Evolutionary conservation across 2,113 vertebrate species (phyloP), one percentile per base, ranked within the genome.

Genomic region (Paratilapia polleni): DNA sequence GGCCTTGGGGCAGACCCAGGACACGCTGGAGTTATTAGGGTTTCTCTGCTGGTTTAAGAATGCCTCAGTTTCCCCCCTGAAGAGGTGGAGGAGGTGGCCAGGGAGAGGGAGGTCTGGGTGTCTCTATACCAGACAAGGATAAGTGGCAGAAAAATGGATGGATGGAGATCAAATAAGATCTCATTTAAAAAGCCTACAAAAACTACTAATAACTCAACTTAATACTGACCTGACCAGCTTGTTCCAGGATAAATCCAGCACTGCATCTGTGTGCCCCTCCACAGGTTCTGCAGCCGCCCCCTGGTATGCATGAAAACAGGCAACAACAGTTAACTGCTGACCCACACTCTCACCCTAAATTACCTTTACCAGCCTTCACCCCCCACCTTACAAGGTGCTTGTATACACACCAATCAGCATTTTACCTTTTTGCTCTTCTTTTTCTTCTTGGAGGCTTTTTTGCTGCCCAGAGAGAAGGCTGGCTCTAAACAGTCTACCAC

Each of bases 181-280:
- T 47, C 9, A 47, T 47, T 14, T 47, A 5, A 47, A 8, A 47
- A 47, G 43, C 13, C 13, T 14, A 47, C 43, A 14, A 47, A 47
- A 47, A 47, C 6, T 6, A 15, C 20, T 52, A 52, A 31, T 54
- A 34, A 73, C n/a, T 26, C 26, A 52, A 14, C 52, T 10, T 34
- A 26, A 34, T 26, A 83, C 89, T 94, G 94, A 99, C 98, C 97
- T 96, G 93, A 96, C 92, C 76, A 98, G 92, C 83, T 94, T 97
- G 94, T 99, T 99, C 98, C 98, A 99, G 2, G 98, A 98, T 36
- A 99, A 95, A 91, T 99, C 98, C 78, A 99, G 94, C 26, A 99
- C 97, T 41, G 98, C 98, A 82, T 98, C 98, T 0, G 95, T 93
- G 70, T 99, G 98, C 3, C 97, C 98, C 63, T 97, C 96, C 0